Percentiles rank a stretch among this genome's conserved stretches.
Evolutionary conservation across 2,888 invertebrate genomes (phyloP).

Genomic region (Lypha dubia): DNA sequence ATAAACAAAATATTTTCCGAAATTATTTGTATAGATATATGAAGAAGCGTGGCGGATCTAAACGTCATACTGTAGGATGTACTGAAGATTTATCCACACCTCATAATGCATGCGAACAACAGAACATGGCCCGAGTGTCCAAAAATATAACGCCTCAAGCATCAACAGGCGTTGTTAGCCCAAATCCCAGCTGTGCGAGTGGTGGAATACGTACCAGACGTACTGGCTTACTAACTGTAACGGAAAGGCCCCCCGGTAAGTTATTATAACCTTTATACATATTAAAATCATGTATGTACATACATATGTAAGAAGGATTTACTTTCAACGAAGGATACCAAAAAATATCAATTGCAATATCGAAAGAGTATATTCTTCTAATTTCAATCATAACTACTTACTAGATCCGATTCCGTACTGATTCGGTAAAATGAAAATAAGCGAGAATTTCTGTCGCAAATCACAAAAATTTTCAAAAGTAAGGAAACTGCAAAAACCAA

Average conservation of each 20-base stretch:
- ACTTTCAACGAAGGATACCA: too few relatives aligned
- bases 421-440: too few relatives aligned
- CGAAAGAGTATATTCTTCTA: too few relatives aligned
- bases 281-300: not conserved
- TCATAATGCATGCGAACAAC: constrained; percentile 75
- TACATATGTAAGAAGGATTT: not conserved
- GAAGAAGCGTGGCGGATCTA: constrained; percentile 89
- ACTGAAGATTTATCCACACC: constrained; percentile 86
- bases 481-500: too few relatives aligned
- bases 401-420: too few relatives aligned
- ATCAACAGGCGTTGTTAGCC: constrained; percentile 70
- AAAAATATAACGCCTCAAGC: constrained; percentile 58
- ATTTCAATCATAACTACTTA: too few relatives aligned
- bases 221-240: constrained; percentile 93
- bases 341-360: too few relatives aligned
- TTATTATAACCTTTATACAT: constrained; percentile 20
- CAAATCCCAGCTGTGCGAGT: constrained; percentile 72
- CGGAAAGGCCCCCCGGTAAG: constrained; percentile 93
- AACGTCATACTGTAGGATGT: constrained; percentile 91
- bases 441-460: too few relatives aligned
- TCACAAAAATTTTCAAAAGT: too few relatives aligned
- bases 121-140: constrained; percentile 33
- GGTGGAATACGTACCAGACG: constrained; percentile 88
- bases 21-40: constrained; percentile 86
- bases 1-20: not conserved